Evolutionary conservation across 2,888 invertebrate species (phyloP), one percentile per base, ranked within the genome.

Genomic region (Therioaphis trifolii): DNA sequence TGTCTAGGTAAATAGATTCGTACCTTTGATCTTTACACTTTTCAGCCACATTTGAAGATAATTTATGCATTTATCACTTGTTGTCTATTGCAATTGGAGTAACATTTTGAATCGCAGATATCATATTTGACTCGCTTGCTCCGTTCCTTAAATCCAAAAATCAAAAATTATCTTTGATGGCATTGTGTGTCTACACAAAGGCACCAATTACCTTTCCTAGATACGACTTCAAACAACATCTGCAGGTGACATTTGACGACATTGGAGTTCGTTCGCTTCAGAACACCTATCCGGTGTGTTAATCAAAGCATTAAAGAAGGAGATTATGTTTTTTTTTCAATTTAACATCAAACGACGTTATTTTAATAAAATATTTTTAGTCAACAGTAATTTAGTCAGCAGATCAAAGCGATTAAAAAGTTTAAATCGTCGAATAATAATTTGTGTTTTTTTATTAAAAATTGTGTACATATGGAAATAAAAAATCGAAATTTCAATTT

Each of bases 181-280:
- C 71, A 29, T 58, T 61, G 29, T 29, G 21, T n/a, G 0, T 21
- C 9, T 1, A 1, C 71, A 58, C 61, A 80, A 80, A 80, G 61
- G 46, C 14, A 58, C 61, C 80, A 80, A 71, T 80, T 84, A 75
- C 66, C 40, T 18, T n/a, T 46, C 49, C 21, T 15, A 49, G 24
- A 24, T 5, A 75, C n/a, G n/a, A 12, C 75, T 69, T 84, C 63
- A 75, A 76, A 75, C 49, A 52, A 49, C 61, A 66, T 80, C 80
- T 80, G 80, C n/a, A 15, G 2, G 46, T 71, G 80, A 61, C 80
- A 71, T 71, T 55, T 71, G 46, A 72, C 58, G 27, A 46, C n/a
- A n/a, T n/a, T n/a, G 43, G 29, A 49, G 29, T 46, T 29, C 3
- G 11, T 40, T 3, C 15, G 55, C 24, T 35, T 15, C 21, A 58